Percentiles rank a stretch among this genome's conserved stretches.
Conservation (phyloP, 2,888 invertebrate species). For the Sesia apiformis region DNA sequence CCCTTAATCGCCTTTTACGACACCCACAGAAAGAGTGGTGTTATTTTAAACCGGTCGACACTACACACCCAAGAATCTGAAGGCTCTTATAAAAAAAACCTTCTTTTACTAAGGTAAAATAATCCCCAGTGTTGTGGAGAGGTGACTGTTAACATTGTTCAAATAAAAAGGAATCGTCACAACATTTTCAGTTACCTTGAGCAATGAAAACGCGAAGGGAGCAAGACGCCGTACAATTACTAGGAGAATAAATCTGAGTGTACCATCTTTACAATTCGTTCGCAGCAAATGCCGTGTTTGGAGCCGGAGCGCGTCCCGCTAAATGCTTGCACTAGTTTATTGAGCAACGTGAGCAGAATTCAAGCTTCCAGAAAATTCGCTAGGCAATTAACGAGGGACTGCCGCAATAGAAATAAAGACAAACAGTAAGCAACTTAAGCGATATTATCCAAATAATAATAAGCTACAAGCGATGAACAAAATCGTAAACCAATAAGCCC, state of each 20-base stretch:
- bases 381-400: constrained; percentile 8
- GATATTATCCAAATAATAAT: not conserved
- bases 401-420: not conserved
- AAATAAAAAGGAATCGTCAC: not conserved
- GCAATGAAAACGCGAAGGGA: constrained; percentile 4
- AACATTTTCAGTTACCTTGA: not conserved
- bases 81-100: too few relatives aligned
- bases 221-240: constrained; percentile 20
- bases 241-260: constrained; percentile 28
- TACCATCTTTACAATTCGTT: constrained; percentile 25
- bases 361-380: constrained; percentile 34
- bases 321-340: constrained; percentile 58
- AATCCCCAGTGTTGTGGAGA: too few relatives aligned
- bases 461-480: constrained; percentile 25
- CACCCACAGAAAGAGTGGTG: too few relatives aligned
- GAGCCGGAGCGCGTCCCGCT: constrained; percentile 43
- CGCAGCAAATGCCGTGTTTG: constrained; percentile 30
- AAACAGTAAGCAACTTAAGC: not conserved
- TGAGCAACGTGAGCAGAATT: constrained; percentile 55
- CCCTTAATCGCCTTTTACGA: too few relatives aligned
- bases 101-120: too few relatives aligned
- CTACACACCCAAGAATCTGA: too few relatives aligned
- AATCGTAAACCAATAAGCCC: too few relatives aligned
- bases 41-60: too few relatives aligned
- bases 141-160: not conserved